A percentile compares a stretch with the other conserved stretches of the same genome.
phyloP scores from a whole-genome alignment of 2,113 vertebrate species.

The Erpornis zantholeuca region DNA sequence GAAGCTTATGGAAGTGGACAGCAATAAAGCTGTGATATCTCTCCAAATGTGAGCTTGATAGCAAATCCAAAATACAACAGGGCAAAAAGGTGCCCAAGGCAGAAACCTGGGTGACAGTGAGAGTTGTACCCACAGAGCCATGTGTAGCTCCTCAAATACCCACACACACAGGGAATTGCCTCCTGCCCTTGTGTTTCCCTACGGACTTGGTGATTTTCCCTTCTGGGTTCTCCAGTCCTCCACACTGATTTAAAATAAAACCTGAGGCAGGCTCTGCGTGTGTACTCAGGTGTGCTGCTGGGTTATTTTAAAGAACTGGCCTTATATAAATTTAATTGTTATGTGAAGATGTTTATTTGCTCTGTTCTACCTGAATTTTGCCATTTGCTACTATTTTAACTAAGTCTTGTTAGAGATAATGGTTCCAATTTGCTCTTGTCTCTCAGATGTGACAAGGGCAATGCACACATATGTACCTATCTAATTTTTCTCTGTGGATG shows the following conservation, averaged over 20 bases:
- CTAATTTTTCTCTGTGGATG: background rate
- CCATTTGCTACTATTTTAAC: background rate
- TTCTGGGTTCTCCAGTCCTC: background rate
- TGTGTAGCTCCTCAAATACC: rapidly evolving
- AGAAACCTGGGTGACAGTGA: background rate
- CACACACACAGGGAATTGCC: background rate
- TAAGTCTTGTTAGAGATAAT: background rate
- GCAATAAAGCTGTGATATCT: no score
- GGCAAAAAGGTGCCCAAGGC: rapidly evolving
- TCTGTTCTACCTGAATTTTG: background rate
- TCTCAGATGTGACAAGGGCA: background rate
- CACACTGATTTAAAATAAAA: background rate
- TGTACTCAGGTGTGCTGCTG: background rate
- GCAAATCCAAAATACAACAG: background rate
- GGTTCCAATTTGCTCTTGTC: background rate
- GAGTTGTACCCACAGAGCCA: background rate
- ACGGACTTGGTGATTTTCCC: rapidly evolving
- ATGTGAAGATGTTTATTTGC: background rate
- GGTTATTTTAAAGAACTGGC: background rate
- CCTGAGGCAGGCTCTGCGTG: background rate
- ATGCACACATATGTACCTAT: rapidly evolving
- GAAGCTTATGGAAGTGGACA: background rate
- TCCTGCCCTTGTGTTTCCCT: background rate
- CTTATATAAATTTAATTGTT: background rate
- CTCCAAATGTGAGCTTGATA: background rate